phyloP scores from a whole-genome alignment of 2,113 vertebrate genomes.

The Aplodontia rufa region DNA sequence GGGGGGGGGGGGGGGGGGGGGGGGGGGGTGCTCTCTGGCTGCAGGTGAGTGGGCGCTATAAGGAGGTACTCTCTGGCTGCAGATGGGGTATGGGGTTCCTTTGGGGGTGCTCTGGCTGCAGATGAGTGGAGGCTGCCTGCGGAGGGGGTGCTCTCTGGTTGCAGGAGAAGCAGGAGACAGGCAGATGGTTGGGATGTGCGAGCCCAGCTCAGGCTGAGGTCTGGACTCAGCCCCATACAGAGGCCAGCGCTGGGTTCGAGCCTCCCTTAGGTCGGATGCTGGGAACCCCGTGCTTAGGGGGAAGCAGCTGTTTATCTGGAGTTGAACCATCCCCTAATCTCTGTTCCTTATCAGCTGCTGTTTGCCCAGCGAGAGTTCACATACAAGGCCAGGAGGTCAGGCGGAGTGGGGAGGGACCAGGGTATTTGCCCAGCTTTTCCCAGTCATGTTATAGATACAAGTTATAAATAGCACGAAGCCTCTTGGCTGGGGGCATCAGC shows the following conservation, averaged over 20 bases:
- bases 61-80: too few species aligned
- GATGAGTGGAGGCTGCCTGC: too few species aligned
- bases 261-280: neutral
- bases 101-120: too few species aligned
- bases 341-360: slow-evolving; percentile 3
- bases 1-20: too few species aligned
- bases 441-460: fast-evolving
- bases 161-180: neutral
- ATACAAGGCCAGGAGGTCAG: neutral
- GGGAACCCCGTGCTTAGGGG: neutral
- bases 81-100: too few species aligned
- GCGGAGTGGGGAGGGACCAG: neutral
- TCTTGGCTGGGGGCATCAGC: neutral
- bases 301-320: neutral
- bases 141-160: neutral
- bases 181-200: neutral
- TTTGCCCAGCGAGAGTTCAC: slow-evolving; percentile 63
- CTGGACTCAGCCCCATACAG: neutral
- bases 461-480: slow-evolving; percentile 43
- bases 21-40: too few species aligned
- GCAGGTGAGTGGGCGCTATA: too few species aligned
- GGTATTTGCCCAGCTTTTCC: neutral
- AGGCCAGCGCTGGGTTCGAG: neutral
- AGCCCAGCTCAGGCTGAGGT: neutral
- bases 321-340: slow-evolving; percentile 40